phyloP scores from a whole-genome alignment of 30 jellyfish, hydroid and myxozoan genomes.

The Rhopilema esculentum region DNA sequence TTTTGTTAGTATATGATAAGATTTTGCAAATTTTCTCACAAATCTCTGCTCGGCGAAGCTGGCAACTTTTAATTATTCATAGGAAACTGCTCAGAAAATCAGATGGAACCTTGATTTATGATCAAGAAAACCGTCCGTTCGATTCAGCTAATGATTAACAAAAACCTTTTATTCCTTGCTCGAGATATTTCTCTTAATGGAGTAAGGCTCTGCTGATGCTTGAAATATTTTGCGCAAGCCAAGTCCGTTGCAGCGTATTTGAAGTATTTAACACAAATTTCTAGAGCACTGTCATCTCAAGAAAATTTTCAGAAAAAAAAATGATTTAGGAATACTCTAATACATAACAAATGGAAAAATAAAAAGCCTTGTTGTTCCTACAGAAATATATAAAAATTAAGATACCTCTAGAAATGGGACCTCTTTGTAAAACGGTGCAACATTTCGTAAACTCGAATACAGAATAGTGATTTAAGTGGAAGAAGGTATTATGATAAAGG shows the following conservation, averaged over 20 bases:
- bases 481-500: background rate
- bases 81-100: background rate
- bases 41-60: background rate
- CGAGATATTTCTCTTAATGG: background rate
- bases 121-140: background rate
- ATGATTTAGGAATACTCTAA: no score
- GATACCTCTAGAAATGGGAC: no score
- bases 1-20: background rate
- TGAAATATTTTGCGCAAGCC: background rate
- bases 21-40: background rate
- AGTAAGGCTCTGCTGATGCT: background rate
- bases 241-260: no score
- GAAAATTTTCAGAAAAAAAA: no score
- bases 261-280: no score
- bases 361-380: no score
- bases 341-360: no score
- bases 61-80: background rate
- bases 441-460: background rate
- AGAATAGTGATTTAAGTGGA: background rate
- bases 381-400: no score
- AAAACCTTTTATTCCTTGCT: background rate
- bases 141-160: background rate
- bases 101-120: background rate
- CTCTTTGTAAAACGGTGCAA: background rate
- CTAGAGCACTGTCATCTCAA: no score